phyloP scores from a whole-genome alignment of 2,797 vertebrate genomes.

The Xenopus petersii region DNA sequence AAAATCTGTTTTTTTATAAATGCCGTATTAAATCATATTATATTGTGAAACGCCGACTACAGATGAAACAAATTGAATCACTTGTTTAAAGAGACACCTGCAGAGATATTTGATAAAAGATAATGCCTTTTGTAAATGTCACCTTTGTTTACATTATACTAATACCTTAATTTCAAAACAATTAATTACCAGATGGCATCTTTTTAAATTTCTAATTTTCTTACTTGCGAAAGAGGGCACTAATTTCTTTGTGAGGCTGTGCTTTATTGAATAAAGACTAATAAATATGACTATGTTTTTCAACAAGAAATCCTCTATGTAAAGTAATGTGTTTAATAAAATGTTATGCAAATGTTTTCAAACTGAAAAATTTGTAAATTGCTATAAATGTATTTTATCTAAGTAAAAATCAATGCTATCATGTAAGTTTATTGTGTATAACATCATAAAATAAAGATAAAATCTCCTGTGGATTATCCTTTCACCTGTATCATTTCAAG shows the following conservation, averaged over 20 bases:
- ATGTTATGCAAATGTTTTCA: constrained; percentile 79
- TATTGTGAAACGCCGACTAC: constrained; percentile 66
- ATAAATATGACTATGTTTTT: constrained; percentile 74
- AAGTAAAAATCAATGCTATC: constrained; percentile 74
- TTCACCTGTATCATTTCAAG: constrained; percentile 41
- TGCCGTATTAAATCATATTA: constrained; percentile 70
- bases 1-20: constrained; percentile 80
- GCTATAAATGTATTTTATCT: constrained; percentile 82
- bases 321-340: constrained; percentile 80
- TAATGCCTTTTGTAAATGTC: constrained; percentile 76
- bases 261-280: constrained; percentile 74
- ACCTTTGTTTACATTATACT: constrained; percentile 81
- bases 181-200: constrained; percentile 74
- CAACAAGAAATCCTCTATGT: constrained; percentile 72
- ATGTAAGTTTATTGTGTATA: constrained; percentile 76
- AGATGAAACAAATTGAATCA: constrained; percentile 54
- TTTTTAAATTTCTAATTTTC: constrained; percentile 74
- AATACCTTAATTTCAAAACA: constrained; percentile 79
- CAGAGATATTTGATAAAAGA: constrained; percentile 85
- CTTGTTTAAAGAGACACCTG: constrained; percentile 70
- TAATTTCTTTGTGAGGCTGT: constrained; percentile 73
- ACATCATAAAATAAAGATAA: constrained; percentile 78
- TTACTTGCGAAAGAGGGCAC: constrained; percentile 70
- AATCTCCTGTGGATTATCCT: constrained; percentile 58
- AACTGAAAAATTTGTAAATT: constrained; percentile 75